These are phyloP conservation scores for Elephas maximus DNA, from an alignment of 2,113 vertebrate genomes.

Conservation along the genomic window DNA sequence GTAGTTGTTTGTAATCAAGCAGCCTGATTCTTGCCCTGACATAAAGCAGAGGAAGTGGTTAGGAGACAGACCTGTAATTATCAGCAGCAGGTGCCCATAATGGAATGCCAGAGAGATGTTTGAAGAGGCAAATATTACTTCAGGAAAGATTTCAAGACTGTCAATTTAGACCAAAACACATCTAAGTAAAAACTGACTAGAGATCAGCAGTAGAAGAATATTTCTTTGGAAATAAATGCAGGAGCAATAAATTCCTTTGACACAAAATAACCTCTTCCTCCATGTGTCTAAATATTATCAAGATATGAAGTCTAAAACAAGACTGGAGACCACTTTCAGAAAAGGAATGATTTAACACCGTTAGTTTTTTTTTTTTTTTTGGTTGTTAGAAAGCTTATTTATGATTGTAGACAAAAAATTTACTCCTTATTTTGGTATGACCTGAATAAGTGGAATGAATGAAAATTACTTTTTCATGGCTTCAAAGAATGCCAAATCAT, in stretches of 20 bases:
- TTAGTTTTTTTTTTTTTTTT: not conserved
- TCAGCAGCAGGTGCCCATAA: conserved; percentile 88
- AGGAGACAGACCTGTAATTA: conserved; percentile 87
- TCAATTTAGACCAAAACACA: conserved; percentile 71
- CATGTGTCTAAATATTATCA: not conserved
- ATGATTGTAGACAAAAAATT: conserved; percentile 22
- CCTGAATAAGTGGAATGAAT: conserved; percentile 47
- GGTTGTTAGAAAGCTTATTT: conserved; percentile 2
- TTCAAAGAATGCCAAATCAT: conserved; percentile 27
- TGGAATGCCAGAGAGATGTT: conserved; percentile 82
- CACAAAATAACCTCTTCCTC: not conserved
- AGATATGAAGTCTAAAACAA: not conserved
- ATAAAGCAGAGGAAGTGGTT: conserved; percentile 84
- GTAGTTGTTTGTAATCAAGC: conserved; percentile 73
- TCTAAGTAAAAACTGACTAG: conserved; percentile 53
- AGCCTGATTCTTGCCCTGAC: conserved; percentile 80
- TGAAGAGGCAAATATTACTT: conserved; percentile 84
- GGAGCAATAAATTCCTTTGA: conserved; percentile 53
- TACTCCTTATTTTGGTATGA: conserved; percentile 38
- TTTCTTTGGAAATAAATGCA: conserved; percentile 63
- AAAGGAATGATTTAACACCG: conserved; percentile 17
- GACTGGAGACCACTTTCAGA: not conserved
- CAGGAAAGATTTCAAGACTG: conserved; percentile 75
- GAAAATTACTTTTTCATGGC: conserved; percentile 40
- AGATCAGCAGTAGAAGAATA: conserved; percentile 55